Percentiles rank a stretch among this genome's conserved stretches.
Conservation (phyloP, 2,113 vertebrate genomes). For the Cavia aperea region DNA sequence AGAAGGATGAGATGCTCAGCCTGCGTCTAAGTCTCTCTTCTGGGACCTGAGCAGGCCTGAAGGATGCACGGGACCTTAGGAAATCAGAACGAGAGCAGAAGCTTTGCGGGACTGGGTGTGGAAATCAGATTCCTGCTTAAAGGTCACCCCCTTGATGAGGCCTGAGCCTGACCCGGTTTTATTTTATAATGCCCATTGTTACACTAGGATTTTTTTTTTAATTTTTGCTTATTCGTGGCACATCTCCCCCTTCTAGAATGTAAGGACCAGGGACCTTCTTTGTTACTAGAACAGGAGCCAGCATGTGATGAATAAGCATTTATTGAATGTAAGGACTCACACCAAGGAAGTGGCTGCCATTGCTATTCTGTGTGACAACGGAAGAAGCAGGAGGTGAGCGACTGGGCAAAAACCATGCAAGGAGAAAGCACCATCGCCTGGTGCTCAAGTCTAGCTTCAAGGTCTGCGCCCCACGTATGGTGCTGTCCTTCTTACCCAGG, state of each 20-base stretch:
- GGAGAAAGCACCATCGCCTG: background rate
- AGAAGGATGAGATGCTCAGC: too few relatives aligned
- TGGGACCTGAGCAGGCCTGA: background rate
- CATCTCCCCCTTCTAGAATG: background rate
- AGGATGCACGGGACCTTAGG: background rate
- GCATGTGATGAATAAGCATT: background rate
- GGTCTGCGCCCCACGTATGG: rapidly evolving
- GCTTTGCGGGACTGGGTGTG: background rate
- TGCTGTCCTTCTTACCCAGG: background rate
- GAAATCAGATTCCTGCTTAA: background rate
- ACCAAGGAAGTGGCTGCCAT: background rate
- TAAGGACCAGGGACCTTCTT: background rate
- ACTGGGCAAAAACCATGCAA: background rate
- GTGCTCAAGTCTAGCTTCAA: background rate
- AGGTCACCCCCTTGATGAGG: background rate
- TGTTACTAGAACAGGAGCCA: background rate
- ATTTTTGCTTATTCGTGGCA: background rate
- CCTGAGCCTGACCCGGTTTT: background rate
- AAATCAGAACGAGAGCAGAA: background rate
- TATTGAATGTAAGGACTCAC: background rate
- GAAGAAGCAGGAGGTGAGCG: background rate
- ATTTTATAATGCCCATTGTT: background rate
- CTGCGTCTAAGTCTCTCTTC: background rate
- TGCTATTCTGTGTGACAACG: background rate
- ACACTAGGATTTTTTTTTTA: background rate